Base-by-base conservation (phyloP, 2,113 vertebrate species). In the Amblyopsis rosae region DNA sequence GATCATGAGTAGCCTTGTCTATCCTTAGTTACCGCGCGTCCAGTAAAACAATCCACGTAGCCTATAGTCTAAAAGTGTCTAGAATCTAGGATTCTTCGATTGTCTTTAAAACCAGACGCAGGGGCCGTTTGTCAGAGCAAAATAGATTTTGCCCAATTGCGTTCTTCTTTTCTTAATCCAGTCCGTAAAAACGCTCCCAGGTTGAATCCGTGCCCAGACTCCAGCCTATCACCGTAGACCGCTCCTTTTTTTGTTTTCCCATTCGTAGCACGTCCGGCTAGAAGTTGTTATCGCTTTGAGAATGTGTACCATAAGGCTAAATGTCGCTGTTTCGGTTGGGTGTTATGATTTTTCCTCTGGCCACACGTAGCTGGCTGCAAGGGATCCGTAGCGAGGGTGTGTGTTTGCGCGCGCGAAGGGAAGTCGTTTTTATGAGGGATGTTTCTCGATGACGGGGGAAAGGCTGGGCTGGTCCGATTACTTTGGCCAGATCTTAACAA, bases 351-450 rank as follows among this genome's bases (percentile, higher is more conserved):
- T 78, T 60, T 72, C 73, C 65, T 85, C 17, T 66, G 67, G 62
- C 60, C 16, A 17, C 73, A 65, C 6, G 51, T 15, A 53, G 51
- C 51, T 53, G 5, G 51, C 51, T 53, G 5, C 51, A 53, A 6
- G 13, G 8, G 51, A 53, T 53, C 5, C n/a, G 12, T n/a, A 13
- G 13, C 6, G 12, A 12, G 35, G 4, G 35, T 41, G 4, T 41
- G 7, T 41, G 35, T 41, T 68, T 65, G 51, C 48, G 60, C 54
- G 41, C 4, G 58, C 19, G 75, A 67, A 74, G 79, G 85, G 82
- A 85, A 82, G 88, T 82, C 64, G 7, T 73, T 62, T 78, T 64
- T 49, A 57, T 26, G 73, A 78, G 80, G 77, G 80, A 70, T 78
- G 72, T 3, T 74, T 82, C 76, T 77, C 73, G 32, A 66, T 82